These are phyloP conservation scores for Syrrhaptes paradoxus DNA, from an alignment of 2,113 vertebrate genomes.

Conservation along the genomic window DNA sequence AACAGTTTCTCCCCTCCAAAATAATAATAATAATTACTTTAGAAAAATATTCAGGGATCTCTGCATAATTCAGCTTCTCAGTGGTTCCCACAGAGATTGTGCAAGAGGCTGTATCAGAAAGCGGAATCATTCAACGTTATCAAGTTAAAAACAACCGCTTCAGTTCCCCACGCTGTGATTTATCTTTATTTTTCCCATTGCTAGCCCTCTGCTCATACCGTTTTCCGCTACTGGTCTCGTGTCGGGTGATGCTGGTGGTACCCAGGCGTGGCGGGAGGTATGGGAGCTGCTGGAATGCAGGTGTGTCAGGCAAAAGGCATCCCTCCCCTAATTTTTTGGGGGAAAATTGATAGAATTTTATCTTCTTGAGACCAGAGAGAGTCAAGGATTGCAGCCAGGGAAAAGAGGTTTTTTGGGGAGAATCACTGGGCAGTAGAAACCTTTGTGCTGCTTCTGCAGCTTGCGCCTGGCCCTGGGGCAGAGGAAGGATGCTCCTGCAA, in stretches of 20 bases:
- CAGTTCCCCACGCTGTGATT: neutral
- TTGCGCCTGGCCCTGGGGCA: neutral
- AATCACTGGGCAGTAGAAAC: neutral
- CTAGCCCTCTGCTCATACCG: neutral
- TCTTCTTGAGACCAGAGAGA: neutral
- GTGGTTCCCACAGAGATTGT: neutral
- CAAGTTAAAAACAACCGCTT: neutral
- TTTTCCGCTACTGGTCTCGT: neutral
- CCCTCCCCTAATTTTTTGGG: neutral
- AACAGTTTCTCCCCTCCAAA: neutral
- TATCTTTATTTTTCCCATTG: fast-evolving
- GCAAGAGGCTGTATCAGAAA: neutral
- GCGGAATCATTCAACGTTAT: fast-evolving
- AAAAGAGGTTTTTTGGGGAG: neutral
- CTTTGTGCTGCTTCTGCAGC: neutral
- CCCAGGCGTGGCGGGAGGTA: neutral
- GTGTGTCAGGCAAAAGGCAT: neutral
- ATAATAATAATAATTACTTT: neutral
- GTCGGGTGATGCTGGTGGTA: neutral
- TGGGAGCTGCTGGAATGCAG: neutral
- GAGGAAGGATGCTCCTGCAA: fast-evolving
- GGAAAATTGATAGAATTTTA: neutral
- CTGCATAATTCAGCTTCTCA: neutral
- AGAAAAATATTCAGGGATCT: neutral
- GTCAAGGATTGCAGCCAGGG: neutral